phyloP scores from a whole-genome alignment of 2,113 vertebrate genomes.

The Myiopsitta monachus region DNA sequence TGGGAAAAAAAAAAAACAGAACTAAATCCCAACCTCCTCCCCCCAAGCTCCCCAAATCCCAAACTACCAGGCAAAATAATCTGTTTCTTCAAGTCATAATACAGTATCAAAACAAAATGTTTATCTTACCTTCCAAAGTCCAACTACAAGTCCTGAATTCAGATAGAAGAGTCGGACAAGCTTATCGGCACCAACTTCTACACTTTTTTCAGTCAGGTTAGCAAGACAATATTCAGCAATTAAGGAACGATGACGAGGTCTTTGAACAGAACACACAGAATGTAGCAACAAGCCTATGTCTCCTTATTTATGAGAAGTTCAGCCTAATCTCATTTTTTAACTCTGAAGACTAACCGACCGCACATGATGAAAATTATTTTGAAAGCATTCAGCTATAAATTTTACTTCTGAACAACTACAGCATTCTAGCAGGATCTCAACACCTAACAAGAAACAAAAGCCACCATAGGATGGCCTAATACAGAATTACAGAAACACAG shows the following conservation, averaged over 20 bases:
- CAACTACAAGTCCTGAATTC: conserved; percentile 78
- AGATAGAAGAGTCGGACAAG: conserved; percentile 76
- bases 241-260: conserved; percentile 78
- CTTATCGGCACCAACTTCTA: conserved; percentile 74
- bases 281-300: background rate
- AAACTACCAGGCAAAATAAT: background rate
- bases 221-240: conserved; percentile 74
- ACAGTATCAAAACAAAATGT: background rate
- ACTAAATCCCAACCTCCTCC: background rate
- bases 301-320: background rate
- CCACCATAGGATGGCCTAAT: background rate
- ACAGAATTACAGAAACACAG: background rate
- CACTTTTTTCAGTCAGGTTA: conserved; percentile 29
- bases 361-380: background rate
- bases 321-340: background rate
- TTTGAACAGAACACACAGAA: conserved; percentile 49
- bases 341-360: background rate
- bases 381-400: background rate
- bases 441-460: background rate
- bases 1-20: background rate
- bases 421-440: background rate
- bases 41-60: background rate
- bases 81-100: background rate
- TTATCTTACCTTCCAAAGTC: conserved; percentile 84
- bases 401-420: background rate